Evolutionary conservation across 2,888 invertebrate genomes (phyloP).

Genomic region (Meteorus colon): DNA sequence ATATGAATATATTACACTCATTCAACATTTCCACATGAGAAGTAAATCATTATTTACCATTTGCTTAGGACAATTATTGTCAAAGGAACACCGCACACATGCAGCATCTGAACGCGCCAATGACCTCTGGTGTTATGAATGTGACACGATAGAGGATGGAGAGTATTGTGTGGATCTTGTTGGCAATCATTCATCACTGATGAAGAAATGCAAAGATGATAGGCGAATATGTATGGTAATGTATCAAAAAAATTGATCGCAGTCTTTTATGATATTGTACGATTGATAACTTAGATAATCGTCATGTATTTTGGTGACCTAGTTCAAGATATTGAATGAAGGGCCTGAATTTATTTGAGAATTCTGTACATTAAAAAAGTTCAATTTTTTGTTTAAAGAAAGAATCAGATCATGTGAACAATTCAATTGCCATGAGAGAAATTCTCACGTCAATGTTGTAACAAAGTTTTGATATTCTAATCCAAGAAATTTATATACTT

Average conservation of each 20-base stretch:
- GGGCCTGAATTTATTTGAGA: no score
- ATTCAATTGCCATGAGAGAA: no score
- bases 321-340: no score
- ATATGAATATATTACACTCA: no score
- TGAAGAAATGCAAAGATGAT: slow-evolving; percentile 85
- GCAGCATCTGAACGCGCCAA: slow-evolving; percentile 86
- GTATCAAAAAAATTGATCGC: slow-evolving; percentile 18
- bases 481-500: no score
- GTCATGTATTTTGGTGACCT: no score
- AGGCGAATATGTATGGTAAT: slow-evolving; percentile 86
- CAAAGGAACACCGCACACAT: slow-evolving; percentile 84
- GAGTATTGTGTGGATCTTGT: slow-evolving; percentile 80
- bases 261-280: neutral
- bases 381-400: no score
- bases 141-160: slow-evolving; percentile 85
- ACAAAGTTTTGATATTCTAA: no score
- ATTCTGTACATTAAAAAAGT: no score
- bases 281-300: no score
- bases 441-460: no score
- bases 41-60: slow-evolving; percentile 5
- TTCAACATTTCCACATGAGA: neutral
- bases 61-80: slow-evolving; percentile 70
- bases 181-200: slow-evolving; percentile 78
- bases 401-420: no score
- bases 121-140: slow-evolving; percentile 88